A percentile compares a stretch with the other conserved stretches of the same genome.
phyloP scores from a whole-genome alignment of 2,113 vertebrate species.

The Alethe castanea region DNA sequence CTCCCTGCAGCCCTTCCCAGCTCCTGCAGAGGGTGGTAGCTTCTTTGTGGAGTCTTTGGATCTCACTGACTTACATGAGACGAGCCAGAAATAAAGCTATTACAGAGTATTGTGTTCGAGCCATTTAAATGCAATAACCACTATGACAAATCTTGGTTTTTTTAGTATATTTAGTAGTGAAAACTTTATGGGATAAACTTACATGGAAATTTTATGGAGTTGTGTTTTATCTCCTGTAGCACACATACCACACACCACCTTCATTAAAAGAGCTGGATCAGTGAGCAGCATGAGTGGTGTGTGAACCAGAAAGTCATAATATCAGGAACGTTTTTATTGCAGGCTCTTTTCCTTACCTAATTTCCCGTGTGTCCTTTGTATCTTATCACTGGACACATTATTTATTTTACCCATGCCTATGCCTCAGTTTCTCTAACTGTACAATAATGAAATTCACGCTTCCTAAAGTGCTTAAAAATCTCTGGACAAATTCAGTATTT shows the following conservation, averaged over 20 bases:
- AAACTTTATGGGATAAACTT: not conserved
- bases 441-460: not conserved
- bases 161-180: no score
- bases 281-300: accelerated
- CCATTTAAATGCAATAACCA: not conserved
- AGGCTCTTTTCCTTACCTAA: not conserved
- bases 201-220: not conserved
- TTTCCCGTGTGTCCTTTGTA: not conserved
- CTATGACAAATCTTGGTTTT: not conserved
- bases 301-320: not conserved
- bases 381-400: not conserved
- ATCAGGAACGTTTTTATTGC: not conserved
- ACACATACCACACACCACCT: not conserved
- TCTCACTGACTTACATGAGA: accelerated
- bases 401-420: not conserved
- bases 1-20: not conserved
- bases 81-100: not conserved
- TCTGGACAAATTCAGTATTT: not conserved
- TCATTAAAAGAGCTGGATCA: not conserved
- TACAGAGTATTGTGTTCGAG: not conserved
- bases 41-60: not conserved
- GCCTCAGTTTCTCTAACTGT: not conserved
- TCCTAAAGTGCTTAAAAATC: not conserved
- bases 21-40: not conserved
- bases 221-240: not conserved